Evolutionary conservation across 2,113 vertebrate genomes (phyloP), one percentile per base, ranked within the genome.

Genomic region (Rhizomys pruinosus): DNA sequence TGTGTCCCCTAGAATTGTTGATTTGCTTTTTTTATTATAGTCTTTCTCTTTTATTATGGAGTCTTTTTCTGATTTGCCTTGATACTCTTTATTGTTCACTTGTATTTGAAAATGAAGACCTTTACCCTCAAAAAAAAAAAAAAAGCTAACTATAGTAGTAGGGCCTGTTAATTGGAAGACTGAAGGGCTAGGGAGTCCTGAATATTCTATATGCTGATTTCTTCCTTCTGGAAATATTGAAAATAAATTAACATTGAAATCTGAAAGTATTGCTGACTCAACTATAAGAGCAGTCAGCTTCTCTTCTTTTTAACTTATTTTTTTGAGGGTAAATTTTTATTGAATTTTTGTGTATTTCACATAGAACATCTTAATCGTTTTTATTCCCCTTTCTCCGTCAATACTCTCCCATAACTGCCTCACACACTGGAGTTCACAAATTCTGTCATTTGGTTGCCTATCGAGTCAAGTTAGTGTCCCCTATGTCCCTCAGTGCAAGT

Each of bases 61-160:
- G 22, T 37, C 73, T 86, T 73, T 88, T 92, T 44, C 87, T 93
- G 32, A 55, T 84, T n/a, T 23, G 3, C 25, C 20, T 82, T 59
- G 71, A 92, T 37, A 84, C 47, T 87, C 71, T 57, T 79, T 71
- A 23, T 82, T 84, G 23, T 91, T 64, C 39, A 74, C 57, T 92
- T 73, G 63, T 64, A 57, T 74, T 87, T 90, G 64, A 89, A 66
- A 74, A 34, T 55, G 44, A 94, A 42, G 16, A 5, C 5, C 74
- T 11, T 3, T 52, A 52, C 47, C 47, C 59, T 23, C 23, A 69
- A 69, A 69, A 72, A n/a, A 7, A 22, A 72, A 72, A 34, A 2
- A 61, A 52, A 52, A 37, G 10, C 5, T 25, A 19, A 16, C 59
- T 47, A 39, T 25, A 44, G 19, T 25, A 44, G 19, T 13, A 73